Evolutionary conservation across 2,113 vertebrate species (phyloP), one percentile per base, ranked within the genome.

Genomic region (Delphinus delphis): DNA sequence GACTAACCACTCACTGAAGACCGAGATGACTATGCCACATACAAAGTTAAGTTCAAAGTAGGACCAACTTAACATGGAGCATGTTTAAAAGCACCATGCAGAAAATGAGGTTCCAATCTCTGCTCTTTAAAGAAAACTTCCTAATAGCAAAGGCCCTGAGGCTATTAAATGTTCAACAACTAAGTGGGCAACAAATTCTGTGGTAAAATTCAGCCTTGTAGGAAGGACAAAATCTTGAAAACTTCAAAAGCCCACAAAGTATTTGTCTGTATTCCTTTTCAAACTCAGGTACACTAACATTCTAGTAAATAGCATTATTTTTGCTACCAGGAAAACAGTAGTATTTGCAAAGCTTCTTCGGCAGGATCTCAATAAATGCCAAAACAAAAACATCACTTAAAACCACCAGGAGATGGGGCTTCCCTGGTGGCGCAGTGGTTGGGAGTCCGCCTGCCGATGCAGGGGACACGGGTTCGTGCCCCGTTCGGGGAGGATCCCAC

Each of bases 51-150:
- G 38, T 76, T 80, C 87, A 88, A 83, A 85, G 50, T 31, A 14
- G 28, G 25, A 58, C 33, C 33, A 65, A 33, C 47, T 74, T 65
- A 90, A 76, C 28, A 76, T 25, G 12, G 28, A 36, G 17, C 73
- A 70, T 60, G n/a, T 63, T 79, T 65, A 55, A 90, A 95, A 74
- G 41, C 13, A 93, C n/a, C 50, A 36, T 21, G 11, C 38, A 36
- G 20, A 96, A 97, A 93, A 95, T 36, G 26, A 96, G 21, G 38
- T 80, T 77, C 67, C 31, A 91, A 44, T 6, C 23, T 93, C 73
- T 58, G 33, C 2, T 95, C 70, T 89, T 68, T 83, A 62, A 60
- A 76, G 60, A 91, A 93, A 84, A 83, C 28, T 53, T 93, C 20
- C 67, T 86, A 71, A 77, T 28, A 88, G 17, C 67, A 90, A 93